Evolutionary conservation across 1,140 invertebrate genomes (phyloP), one percentile per base, ranked within the genome.

Genomic region (Drosophila kohkoa): DNA sequence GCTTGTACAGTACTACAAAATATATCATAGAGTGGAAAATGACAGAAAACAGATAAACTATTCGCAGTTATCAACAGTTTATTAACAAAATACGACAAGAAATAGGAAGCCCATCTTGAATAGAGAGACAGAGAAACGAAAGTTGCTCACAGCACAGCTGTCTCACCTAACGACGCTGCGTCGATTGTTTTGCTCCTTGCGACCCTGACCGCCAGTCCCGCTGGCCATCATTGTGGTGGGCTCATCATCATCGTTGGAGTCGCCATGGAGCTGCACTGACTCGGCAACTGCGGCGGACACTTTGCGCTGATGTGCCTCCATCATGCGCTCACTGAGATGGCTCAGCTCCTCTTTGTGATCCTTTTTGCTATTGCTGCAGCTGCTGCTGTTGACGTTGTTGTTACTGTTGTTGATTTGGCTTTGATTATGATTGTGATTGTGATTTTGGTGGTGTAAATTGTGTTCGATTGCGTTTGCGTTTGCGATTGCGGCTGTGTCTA

Each of bases 181-280:
- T 15, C 91, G 89, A 74, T 92, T 92, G 58, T 92, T 92, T 10
- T 90, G 91, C 66, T 92, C 91, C 82, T 92, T 92, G 20, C 91
- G 91, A 7, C 91, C 90, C 48, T 73, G 82, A 16, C 78, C 73
- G 41, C 68, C 65, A 32, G 46, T 32, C 2, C 30, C 25, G 15
- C 38, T 30, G 15, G 48, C 70, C 72, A 88, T 64, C 41, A 77
- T 32, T 38, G 76, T 69, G 46, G 65, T 75, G 46, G 80, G 67
- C 54, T 91, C 83, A 66, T 82, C 81, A 0, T 79, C 72, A 11
- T 81, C 75, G 16, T 87, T 68, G 38, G 77, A 73, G 11, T 91
- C 82, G 3, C 55, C 45, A 5, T 32, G 52, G 2, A 55, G 32
- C 11, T n/a, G 76, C 2, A 5, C 32, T 25, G 20, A 25, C 66